Percentiles rank a stretch among this genome's conserved stretches.
These are phyloP conservation scores for Elaeidobius kamerunicus DNA, from an alignment of 2,888 invertebrate species.

Conservation along the genomic window DNA sequence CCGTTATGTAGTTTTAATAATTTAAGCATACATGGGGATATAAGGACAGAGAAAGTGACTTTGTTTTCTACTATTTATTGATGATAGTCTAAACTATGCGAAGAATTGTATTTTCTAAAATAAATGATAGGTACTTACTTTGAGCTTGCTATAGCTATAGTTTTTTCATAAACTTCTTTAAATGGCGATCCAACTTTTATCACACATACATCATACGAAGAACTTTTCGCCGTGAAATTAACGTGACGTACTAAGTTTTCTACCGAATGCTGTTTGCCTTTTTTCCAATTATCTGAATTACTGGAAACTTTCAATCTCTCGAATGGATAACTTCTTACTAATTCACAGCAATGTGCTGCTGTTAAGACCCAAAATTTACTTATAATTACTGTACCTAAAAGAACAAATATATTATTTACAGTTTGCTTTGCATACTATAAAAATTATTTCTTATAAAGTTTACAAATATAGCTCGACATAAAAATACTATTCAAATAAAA, in stretches of 20 bases:
- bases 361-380: conserved; percentile 36
- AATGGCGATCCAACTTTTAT: conserved; percentile 34
- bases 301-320: conserved; percentile 34
- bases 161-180: conserved; percentile 29
- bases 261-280: conserved; percentile 34
- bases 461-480: too few relatives aligned
- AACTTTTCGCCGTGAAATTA: conserved; percentile 30
- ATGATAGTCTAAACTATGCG: too few relatives aligned
- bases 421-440: too few relatives aligned
- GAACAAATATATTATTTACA: neutral
- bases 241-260: conserved; percentile 34
- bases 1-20: too few relatives aligned
- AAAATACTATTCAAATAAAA: too few relatives aligned
- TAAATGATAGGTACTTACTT: conserved; percentile 21
- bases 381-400: conserved; percentile 33
- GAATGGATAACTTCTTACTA: conserved; percentile 28
- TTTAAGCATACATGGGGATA: too few relatives aligned
- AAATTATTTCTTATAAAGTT: too few relatives aligned
- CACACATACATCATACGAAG: conserved; percentile 33
- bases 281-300: conserved; percentile 32
- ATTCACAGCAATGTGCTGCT: conserved; percentile 35
- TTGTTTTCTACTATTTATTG: too few relatives aligned
- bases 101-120: too few relatives aligned
- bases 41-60: too few relatives aligned
- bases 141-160: conserved; percentile 30